phyloP scores from a whole-genome alignment of 2,888 invertebrate genomes.

The Nymphalis urticae region DNA sequence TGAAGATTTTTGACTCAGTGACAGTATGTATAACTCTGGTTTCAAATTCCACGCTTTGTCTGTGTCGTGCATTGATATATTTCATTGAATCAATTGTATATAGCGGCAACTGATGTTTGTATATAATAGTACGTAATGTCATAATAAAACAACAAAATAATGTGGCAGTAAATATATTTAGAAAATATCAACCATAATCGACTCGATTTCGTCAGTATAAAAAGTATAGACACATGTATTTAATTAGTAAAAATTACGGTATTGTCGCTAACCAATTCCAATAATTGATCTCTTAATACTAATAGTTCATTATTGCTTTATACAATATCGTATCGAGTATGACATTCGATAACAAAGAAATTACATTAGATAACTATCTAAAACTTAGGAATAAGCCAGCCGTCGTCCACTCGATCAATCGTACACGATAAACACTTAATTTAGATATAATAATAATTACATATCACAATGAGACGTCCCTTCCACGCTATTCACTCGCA shows the following conservation, averaged over 20 bases:
- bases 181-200: conserved; percentile 78
- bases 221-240: conserved; percentile 63
- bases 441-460: conserved; percentile 80
- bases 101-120: not conserved
- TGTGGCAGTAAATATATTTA: conserved; percentile 81
- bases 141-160: conserved; percentile 51
- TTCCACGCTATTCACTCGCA: conserved; percentile 74
- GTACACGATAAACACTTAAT: conserved; percentile 79
- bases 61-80: conserved; percentile 18
- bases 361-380: conserved; percentile 64
- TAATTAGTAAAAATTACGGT: conserved; percentile 64
- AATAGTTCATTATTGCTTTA: conserved; percentile 78
- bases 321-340: conserved; percentile 78
- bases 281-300: conserved; percentile 71
- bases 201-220: conserved; percentile 73
- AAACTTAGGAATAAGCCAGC: conserved; percentile 66
- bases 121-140: not conserved
- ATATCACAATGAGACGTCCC: conserved; percentile 81
- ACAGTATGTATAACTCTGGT: conserved; percentile 7
- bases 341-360: conserved; percentile 70
- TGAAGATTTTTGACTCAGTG: conserved; percentile 10
- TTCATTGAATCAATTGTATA: conserved; percentile 13
- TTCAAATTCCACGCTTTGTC: conserved; percentile 21
- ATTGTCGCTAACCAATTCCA: conserved; percentile 69
- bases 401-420: conserved; percentile 70